These are phyloP conservation scores for Octomys mimax DNA, from an alignment of 2,797 vertebrate genomes.

Conservation along the genomic window DNA sequence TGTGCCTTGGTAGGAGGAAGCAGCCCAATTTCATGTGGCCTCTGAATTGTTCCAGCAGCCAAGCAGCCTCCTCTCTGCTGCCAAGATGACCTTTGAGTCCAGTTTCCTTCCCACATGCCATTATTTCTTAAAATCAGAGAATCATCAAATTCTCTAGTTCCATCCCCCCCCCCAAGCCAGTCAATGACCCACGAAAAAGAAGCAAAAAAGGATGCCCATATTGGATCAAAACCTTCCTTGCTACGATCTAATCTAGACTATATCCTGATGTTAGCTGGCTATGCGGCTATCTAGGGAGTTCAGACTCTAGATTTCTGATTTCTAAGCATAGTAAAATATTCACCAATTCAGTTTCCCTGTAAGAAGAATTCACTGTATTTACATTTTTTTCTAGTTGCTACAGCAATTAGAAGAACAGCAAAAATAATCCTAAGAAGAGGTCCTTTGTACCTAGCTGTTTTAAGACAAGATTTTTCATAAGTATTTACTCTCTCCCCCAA, in stretches of 20 bases:
- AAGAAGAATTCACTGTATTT: constrained; percentile 73
- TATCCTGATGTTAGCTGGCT: not conserved
- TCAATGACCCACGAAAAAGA: constrained; percentile 60
- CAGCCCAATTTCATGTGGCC: not conserved
- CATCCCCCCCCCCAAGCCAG: not conserved
- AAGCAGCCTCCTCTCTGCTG: constrained; percentile 60
- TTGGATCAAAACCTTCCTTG: not conserved
- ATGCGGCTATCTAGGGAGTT: not conserved
- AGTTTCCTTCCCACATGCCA: constrained; percentile 77
- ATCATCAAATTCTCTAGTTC: constrained; percentile 77
- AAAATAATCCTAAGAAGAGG: constrained; percentile 85
- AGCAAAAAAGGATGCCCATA: constrained; percentile 40
- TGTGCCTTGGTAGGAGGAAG: constrained; percentile 58
- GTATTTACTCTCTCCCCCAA: constrained; percentile 78
- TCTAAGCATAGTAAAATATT: constrained; percentile 43
- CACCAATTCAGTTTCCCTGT: constrained; percentile 54
- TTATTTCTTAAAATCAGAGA: constrained; percentile 80
- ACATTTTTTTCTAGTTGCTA: constrained; percentile 76
- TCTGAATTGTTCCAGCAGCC: constrained; percentile 41
- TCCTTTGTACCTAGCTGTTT: constrained; percentile 86
- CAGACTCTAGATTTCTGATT: constrained; percentile 9
- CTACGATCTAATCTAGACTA: not conserved
- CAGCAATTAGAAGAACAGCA: constrained; percentile 83
- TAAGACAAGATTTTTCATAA: constrained; percentile 84
- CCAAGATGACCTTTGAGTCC: constrained; percentile 68